Evolutionary conservation across 2,113 vertebrate genomes (phyloP), one percentile per base, ranked within the genome.

Genomic region (Salvelinus alpinus): DNA sequence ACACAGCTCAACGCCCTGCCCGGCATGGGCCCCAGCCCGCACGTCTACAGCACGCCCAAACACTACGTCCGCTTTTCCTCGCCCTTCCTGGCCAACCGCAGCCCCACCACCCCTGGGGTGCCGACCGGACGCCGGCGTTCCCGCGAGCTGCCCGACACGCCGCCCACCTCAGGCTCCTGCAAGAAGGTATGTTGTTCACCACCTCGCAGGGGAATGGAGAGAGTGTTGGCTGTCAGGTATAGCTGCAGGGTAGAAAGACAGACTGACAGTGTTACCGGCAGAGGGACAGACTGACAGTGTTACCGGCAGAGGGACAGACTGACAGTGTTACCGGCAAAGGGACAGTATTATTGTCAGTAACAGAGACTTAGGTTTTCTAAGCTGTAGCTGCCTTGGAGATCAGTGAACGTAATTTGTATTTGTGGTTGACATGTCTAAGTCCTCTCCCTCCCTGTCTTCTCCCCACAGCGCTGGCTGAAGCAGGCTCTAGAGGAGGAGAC

Each of bases 61-160:
- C 98, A 99, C 95, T 99, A 99, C 90, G 95, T 99, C 89, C 95
- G 98, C 80, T 99, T 99, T 88, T 98, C 96, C 70, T 99, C 98
- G 27, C 98, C 98, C n/a, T 99, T 99, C 93, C 95, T 97, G 88
- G 96, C 96, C n/a, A 95, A 94, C 85, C 98, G 97, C 86, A 96
- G 92, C 83, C 91, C 92, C 73, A 91, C 90, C 54, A 85, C 91
- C 5, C 91, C 92, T 0, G 92, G 92, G 1, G 88, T 94, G 11
- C 93, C 93, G 44, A 90, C 90, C 0, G 90, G 91, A 11, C 90
- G 93, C 14, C 90, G 96, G 73, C 96, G 97, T 69, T 96, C 95
- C 78, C 95, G 96, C 86, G 97, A 99, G 83, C 89, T 96, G 74
- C 90, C 95, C 9, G 98, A 99, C 89, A 97, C 93, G 7, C 90